These are phyloP conservation scores for Todiramphus saurophagus DNA, from an alignment of 2,113 vertebrate species.

Conservation along the genomic window DNA sequence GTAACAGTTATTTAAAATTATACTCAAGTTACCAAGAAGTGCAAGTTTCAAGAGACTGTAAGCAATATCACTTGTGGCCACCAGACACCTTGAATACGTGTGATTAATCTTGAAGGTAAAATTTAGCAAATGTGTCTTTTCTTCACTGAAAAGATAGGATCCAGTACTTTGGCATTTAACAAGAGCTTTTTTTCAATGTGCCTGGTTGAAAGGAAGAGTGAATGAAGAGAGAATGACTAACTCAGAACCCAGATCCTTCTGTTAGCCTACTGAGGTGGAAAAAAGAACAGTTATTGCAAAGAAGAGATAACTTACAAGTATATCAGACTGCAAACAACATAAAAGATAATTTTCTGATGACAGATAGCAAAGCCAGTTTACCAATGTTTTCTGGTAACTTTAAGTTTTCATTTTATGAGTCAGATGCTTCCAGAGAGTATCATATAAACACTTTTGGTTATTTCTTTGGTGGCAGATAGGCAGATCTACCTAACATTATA, in stretches of 20 bases:
- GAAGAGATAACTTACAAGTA: neutral
- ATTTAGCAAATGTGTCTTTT: neutral
- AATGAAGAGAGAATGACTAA: neutral
- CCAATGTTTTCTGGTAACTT: neutral
- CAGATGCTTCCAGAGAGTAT: neutral
- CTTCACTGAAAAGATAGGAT: neutral
- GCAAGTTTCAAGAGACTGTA: neutral
- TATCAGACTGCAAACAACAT: neutral
- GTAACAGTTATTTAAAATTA: neutral
- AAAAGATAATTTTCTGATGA: neutral
- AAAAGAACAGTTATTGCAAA: neutral
- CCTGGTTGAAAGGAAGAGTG: neutral
- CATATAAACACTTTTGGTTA: neutral
- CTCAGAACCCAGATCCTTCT: neutral
- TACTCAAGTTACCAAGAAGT: neutral
- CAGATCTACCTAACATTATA: neutral
- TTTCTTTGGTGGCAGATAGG: neutral
- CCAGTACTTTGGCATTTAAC: neutral
- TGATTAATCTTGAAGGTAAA: neutral
- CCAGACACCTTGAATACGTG: neutral
- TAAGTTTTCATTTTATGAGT: neutral
- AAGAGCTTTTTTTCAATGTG: neutral
- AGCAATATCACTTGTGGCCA: neutral
- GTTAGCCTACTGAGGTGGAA: neutral
- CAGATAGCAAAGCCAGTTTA: neutral